A percentile compares a stretch with the other conserved stretches of the same genome.
Conservation (phyloP, 2,797 vertebrate species). For the Ptychadena robeensis region DNA sequence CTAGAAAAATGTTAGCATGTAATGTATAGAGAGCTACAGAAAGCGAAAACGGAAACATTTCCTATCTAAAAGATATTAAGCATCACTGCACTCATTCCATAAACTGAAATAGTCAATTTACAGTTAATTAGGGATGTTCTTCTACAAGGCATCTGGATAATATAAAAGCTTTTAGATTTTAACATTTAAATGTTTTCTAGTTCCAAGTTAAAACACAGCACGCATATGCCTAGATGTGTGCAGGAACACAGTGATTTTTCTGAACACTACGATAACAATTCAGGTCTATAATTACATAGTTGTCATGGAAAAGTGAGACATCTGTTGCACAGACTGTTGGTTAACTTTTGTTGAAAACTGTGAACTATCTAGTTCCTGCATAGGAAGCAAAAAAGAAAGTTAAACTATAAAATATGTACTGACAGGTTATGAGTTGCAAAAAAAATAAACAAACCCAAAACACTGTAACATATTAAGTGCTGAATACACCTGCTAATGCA, state of each 20-base stretch:
- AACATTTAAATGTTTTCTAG: conserved; percentile 15
- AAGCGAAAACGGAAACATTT: not conserved
- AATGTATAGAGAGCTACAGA: not conserved
- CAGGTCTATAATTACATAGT: conserved; percentile 25
- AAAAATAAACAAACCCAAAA: too few relatives aligned
- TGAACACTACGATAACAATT: conserved; percentile 2
- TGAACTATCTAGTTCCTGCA: not conserved
- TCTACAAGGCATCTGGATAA: conserved; percentile 14
- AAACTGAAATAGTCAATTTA: conserved; percentile 16
- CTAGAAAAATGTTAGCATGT: not conserved
- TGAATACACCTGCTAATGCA: too few relatives aligned
- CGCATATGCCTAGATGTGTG: not conserved
- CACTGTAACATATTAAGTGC: too few relatives aligned
- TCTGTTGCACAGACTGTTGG: conserved; percentile 1
- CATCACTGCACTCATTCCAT: not conserved
- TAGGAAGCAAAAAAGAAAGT: not conserved
- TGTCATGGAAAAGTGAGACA: conserved; percentile 25
- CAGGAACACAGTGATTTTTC: not conserved
- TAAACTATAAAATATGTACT: too few relatives aligned
- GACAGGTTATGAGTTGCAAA: too few relatives aligned
- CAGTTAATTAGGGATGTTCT: conserved; percentile 9
- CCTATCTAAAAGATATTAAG: not conserved
- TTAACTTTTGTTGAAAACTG: not conserved
- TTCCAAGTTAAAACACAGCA: not conserved
- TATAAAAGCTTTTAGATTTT: conserved; percentile 12